Conservation (phyloP, 2,888 invertebrate species). For the Parthenolecanium corni region DNA sequence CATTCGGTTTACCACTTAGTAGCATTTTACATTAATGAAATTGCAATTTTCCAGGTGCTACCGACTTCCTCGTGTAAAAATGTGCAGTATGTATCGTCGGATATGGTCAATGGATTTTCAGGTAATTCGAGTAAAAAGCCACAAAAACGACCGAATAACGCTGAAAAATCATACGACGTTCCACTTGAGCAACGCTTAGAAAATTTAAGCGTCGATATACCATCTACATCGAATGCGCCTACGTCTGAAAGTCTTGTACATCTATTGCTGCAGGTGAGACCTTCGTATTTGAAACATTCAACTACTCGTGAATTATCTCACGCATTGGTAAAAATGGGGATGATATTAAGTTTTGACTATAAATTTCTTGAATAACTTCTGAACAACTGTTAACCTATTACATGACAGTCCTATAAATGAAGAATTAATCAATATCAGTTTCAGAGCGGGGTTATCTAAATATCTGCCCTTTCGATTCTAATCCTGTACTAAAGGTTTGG, state of each 20-base stretch:
- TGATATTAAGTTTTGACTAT: too few relatives aligned
- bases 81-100: constrained; percentile 19
- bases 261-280: constrained; percentile 40
- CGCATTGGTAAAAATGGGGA: too few relatives aligned
- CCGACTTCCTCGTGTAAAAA: constrained; percentile 12
- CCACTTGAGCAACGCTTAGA: constrained; percentile 74
- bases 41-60: constrained; percentile 5
- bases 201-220: constrained; percentile 58
- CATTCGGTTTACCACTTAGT: too few relatives aligned
- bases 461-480: too few relatives aligned
- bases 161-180: constrained; percentile 43
- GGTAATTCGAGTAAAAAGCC: not conserved
- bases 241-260: constrained; percentile 51
- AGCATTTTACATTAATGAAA: not conserved
- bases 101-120: constrained; percentile 17
- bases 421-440: too few relatives aligned
- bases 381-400: too few relatives aligned
- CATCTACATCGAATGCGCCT: constrained; percentile 43
- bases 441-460: too few relatives aligned
- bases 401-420: too few relatives aligned
- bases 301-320: too few relatives aligned
- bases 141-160: not conserved
- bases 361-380: too few relatives aligned
- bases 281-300: too few relatives aligned
- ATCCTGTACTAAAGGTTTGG: too few relatives aligned